Conservation (phyloP, 1,140 invertebrate genomes). For the Bactericera cockerelli region DNA sequence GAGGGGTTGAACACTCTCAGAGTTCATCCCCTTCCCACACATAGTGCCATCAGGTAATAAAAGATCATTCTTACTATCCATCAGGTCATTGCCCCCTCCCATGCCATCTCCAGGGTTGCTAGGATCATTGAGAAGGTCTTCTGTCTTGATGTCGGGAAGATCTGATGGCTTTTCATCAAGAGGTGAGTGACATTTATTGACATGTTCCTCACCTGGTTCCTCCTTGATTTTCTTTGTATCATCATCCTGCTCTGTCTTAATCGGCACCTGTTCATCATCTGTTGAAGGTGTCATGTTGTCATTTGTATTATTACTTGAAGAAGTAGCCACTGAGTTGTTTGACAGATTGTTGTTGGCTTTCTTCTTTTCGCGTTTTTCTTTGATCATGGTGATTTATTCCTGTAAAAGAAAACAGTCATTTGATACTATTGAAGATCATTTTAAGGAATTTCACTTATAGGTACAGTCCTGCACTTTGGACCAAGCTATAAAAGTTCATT, state of each 20-base stretch:
- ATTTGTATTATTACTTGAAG: not conserved
- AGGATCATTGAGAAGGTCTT: not conserved
- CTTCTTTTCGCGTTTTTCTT: constrained; percentile 5
- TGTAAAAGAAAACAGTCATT: not conserved
- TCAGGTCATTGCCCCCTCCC: not conserved
- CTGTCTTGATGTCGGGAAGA: not conserved
- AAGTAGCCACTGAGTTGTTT: not conserved
- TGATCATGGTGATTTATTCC: constrained; percentile 4
- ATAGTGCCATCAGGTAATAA: not conserved
- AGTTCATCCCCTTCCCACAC: constrained; percentile 1
- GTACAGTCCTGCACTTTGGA: too few relatives aligned
- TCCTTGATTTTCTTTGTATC: constrained; percentile 5
- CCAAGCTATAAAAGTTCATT: too few relatives aligned
- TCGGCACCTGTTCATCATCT: not conserved
- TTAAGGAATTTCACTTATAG: too few relatives aligned
- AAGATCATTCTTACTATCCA: constrained; percentile 6
- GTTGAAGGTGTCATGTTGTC: not conserved
- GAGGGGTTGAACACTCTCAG: constrained; percentile 11
- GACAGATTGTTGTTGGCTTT: not conserved
- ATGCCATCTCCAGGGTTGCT: not conserved
- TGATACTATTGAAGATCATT: too few relatives aligned
- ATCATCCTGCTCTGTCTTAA: constrained; percentile 5
- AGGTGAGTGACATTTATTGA: not conserved
- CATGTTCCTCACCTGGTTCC: not conserved
- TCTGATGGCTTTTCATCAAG: not conserved